A percentile compares a stretch with the other conserved stretches of the same genome.
Evolutionary conservation across 2,113 vertebrate species (phyloP).

Genomic region (Ptychochromis oligacanthus): DNA sequence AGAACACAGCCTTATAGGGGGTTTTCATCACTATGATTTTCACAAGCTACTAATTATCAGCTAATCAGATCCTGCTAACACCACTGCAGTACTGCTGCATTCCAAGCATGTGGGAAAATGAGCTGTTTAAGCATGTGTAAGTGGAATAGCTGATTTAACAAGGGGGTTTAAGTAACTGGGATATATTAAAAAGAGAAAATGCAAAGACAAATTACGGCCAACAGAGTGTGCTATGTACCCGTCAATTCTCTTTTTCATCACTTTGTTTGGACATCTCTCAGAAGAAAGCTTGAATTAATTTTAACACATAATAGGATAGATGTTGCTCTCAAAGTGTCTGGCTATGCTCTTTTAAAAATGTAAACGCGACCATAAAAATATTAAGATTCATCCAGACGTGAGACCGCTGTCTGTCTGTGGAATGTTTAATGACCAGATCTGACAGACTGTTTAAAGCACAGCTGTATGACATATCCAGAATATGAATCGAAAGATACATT

Average conservation of each 20-base stretch:
- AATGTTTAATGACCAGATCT: not conserved
- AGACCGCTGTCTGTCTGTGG: not conserved
- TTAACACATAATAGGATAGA: not conserved
- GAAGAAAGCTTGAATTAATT: not conserved
- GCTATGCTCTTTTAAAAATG: not conserved
- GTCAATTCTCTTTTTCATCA: not conserved
- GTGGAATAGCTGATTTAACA: constrained; percentile 2
- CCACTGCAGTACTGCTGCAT: not conserved
- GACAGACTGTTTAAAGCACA: not conserved
- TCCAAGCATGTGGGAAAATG: not conserved
- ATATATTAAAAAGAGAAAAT: not conserved
- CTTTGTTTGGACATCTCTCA: not conserved
- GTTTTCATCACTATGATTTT: constrained; percentile 39
- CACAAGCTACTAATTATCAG: constrained; percentile 17
- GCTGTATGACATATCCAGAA: not conserved
- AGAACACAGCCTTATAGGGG: not conserved
- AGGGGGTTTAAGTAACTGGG: not conserved
- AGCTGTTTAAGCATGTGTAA: not conserved
- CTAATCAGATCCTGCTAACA: constrained; percentile 6
- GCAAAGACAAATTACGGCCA: constrained; percentile 20
- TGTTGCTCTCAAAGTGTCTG: not conserved
- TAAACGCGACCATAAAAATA: not conserved
- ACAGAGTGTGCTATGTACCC: constrained; percentile 49
- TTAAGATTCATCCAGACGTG: not conserved
- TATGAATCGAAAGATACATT: not conserved